Conservation (phyloP, 2,797 vertebrate genomes). For the Lates japonicus region DNA sequence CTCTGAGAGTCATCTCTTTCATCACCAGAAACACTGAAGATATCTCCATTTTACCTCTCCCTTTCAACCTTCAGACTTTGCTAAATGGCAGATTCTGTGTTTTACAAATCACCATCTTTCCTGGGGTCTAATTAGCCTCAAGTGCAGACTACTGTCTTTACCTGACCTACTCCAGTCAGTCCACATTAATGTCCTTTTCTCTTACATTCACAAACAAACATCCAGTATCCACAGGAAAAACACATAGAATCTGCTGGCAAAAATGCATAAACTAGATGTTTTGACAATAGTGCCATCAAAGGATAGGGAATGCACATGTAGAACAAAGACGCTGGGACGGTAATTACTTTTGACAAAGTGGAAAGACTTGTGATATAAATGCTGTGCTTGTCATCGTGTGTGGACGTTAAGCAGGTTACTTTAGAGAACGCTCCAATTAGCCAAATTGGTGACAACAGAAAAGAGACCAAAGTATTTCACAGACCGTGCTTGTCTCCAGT, state of each 20-base stretch:
- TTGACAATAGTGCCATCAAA: constrained; percentile 16
- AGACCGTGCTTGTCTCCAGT: no score
- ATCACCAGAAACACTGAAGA: background rate
- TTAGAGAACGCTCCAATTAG: constrained; percentile 40
- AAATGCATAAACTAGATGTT: constrained; percentile 15
- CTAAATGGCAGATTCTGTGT: no score
- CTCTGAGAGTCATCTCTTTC: background rate
- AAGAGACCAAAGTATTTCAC: no score
- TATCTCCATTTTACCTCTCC: background rate
- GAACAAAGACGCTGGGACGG: background rate
- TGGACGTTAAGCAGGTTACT: constrained; percentile 22
- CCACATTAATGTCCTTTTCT: constrained; percentile 54
- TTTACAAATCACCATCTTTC: no score
- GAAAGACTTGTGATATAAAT: constrained; percentile 22
- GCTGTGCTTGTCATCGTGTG: constrained; percentile 27
- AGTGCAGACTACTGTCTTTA: constrained; percentile 59
- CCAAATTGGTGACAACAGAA: background rate
- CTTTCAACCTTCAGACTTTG: constrained; percentile 16
- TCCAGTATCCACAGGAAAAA: constrained; percentile 5
- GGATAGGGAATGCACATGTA: background rate
- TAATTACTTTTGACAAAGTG: constrained; percentile 51
- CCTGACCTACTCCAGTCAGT: constrained; percentile 75
- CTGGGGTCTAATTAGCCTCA: constrained; percentile 54
- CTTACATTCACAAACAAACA: background rate
- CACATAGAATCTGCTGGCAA: constrained; percentile 18